phyloP scores from a whole-genome alignment of 2,113 vertebrate species.

The Talpa occidentalis region DNA sequence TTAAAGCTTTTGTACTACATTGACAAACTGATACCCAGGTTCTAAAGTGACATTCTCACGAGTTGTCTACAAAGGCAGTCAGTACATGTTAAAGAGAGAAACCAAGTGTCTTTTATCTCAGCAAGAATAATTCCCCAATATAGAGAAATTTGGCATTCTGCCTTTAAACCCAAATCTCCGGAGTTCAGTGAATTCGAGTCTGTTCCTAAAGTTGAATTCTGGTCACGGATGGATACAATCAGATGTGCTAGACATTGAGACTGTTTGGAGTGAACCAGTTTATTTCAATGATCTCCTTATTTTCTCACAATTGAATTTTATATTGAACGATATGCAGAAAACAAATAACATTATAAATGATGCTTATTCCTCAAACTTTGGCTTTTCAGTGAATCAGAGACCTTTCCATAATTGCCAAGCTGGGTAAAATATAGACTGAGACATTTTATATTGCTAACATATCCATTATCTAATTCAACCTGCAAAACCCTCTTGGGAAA shows the following conservation, averaged over 20 bases:
- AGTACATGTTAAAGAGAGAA: not conserved
- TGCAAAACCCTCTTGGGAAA: not conserved
- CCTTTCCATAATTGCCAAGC: not conserved
- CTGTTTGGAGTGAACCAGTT: not conserved
- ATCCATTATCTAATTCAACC: not conserved
- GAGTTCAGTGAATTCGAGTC: conserved; percentile 2
- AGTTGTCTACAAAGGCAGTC: not conserved
- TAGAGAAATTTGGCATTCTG: not conserved
- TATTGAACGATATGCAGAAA: not conserved
- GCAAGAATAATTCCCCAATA: not conserved
- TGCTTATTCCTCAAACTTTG: not conserved
- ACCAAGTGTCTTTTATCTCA: not conserved
- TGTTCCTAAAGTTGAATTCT: not conserved
- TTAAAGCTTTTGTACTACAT: conserved; percentile 13
- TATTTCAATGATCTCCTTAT: not conserved
- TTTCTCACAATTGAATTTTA: not conserved
- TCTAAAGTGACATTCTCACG: not conserved
- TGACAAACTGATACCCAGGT: not conserved
- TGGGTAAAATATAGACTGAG: not conserved
- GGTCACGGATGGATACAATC: not conserved
- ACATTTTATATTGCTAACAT: not conserved
- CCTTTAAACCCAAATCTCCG: conserved; percentile 43
- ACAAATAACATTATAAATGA: not conserved
- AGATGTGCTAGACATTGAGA: not conserved
- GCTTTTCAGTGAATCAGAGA: not conserved